Percentiles rank a stretch among this genome's conserved stretches.
These are phyloP conservation scores for Amaurobius ferox DNA, from an alignment of 2,888 invertebrate genomes.

Conservation along the genomic window DNA sequence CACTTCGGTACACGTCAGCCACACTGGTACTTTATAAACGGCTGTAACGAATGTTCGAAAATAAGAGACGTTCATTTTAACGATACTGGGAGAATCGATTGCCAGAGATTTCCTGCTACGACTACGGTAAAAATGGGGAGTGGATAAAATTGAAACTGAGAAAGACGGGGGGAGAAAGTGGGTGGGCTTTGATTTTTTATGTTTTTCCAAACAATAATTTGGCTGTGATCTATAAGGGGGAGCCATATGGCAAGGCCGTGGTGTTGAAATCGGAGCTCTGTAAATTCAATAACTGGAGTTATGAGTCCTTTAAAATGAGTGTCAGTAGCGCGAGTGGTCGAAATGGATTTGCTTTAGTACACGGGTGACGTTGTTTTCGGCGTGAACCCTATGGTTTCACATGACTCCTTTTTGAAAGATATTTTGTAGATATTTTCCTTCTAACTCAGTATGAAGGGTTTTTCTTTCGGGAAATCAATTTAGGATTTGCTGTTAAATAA, in stretches of 20 bases:
- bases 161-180: conserved; percentile 10
- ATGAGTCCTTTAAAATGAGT: conserved; percentile 46
- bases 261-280: conserved; percentile 47
- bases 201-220: conserved; percentile 41
- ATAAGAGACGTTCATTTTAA: neutral
- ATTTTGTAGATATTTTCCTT: too few relatives aligned
- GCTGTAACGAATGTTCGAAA: neutral
- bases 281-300: conserved; percentile 64
- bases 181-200: neutral
- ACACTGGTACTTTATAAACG: neutral
- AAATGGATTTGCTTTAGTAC: conserved; percentile 23
- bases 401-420: too few relatives aligned
- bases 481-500: too few relatives aligned
- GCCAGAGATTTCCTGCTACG: neutral
- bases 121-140: neutral
- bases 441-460: too few relatives aligned
- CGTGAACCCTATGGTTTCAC: too few relatives aligned
- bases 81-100: conserved; percentile 12
- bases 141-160: conserved; percentile 45
- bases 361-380: neutral
- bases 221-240: conserved; percentile 48
- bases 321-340: conserved; percentile 22
- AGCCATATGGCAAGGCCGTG: conserved; percentile 63
- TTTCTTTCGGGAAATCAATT: too few relatives aligned
- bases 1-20: neutral